phyloP scores from a whole-genome alignment of 2,113 vertebrate genomes.

The Podarcis cretensis region DNA sequence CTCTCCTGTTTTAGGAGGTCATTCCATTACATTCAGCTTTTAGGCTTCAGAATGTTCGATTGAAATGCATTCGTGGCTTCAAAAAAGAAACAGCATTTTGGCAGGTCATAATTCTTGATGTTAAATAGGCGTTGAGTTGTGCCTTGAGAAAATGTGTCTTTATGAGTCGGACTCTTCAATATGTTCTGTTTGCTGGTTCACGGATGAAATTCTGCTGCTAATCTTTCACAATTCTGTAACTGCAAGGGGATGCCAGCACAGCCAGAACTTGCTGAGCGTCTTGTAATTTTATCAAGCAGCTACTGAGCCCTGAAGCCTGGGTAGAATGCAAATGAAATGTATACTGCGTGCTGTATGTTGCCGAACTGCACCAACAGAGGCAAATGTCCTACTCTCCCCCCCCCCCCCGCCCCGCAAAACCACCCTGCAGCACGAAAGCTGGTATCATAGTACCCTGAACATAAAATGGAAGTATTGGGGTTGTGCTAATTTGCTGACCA shows the following conservation, averaged over 20 bases:
- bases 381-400: not conserved
- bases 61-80: not conserved
- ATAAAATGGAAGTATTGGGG: not conserved
- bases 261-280: not conserved
- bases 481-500: not conserved
- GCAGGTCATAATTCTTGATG: not conserved
- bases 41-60: not conserved
- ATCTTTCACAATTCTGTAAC: not conserved
- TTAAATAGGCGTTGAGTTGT: not conserved
- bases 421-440: not conserved
- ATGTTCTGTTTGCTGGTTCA: not conserved
- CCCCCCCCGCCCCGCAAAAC: too few relatives aligned
- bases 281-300: not conserved
- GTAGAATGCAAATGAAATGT: not conserved
- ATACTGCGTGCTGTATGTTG: not conserved
- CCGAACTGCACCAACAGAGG: not conserved
- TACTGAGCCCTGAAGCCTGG: not conserved
- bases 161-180: not conserved
- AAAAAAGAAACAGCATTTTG: not conserved
- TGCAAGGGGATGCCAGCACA: not conserved
- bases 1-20: not conserved
- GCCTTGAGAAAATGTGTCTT: not conserved
- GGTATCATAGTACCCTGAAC: not conserved
- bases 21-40: not conserved
- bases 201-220: not conserved